phyloP scores from a whole-genome alignment of 2,113 vertebrate genomes.

The Pristiophorus japonicus region DNA sequence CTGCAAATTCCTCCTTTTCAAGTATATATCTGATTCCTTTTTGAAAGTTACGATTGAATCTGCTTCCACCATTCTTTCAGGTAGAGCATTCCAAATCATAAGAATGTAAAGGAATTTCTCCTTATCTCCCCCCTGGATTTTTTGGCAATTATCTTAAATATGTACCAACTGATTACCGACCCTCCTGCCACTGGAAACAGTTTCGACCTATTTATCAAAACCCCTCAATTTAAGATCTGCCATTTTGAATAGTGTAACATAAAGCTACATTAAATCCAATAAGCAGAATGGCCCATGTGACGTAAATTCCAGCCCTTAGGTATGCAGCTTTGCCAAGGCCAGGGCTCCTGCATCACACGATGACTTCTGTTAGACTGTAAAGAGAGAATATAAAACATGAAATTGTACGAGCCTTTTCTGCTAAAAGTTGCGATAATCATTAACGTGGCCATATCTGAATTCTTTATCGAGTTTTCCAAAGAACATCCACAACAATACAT shows the following conservation, averaged over 20 bases:
- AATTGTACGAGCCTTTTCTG: no score
- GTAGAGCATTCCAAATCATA: neutral
- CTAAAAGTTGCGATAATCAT: no score
- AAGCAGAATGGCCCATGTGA: neutral
- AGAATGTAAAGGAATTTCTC: neutral
- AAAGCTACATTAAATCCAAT: neutral
- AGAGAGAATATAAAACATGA: no score
- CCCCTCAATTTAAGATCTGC: neutral
- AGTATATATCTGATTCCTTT: neutral
- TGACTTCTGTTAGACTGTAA: no score
- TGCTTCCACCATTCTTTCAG: neutral
- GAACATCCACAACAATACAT: neutral
- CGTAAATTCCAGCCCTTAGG: neutral
- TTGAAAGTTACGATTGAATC: neutral
- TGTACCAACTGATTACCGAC: neutral
- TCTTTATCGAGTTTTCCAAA: no score
- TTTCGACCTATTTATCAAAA: neutral
- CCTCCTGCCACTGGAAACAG: neutral
- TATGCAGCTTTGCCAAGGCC: neutral
- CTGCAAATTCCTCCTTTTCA: neutral
- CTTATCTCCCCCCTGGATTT: neutral
- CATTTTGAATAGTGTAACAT: neutral
- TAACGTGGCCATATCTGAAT: no score
- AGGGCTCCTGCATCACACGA: neutral
- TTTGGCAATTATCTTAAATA: neutral